Percentiles rank a stretch among this genome's conserved stretches.
phyloP scores from a whole-genome alignment of 2,113 vertebrate genomes.

The Amazona vittata region DNA sequence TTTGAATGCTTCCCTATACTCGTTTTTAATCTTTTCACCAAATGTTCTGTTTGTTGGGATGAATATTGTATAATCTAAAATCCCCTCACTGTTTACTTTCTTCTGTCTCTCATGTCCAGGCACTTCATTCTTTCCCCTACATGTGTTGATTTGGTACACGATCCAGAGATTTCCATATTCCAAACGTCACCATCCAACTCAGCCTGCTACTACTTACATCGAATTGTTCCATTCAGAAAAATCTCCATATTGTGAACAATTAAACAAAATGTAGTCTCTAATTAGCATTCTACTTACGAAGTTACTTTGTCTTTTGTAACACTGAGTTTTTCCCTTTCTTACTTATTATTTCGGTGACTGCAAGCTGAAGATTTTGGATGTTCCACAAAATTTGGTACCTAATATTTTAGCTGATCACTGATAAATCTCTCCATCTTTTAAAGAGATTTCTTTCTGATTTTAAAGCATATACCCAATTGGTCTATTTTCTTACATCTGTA shows the following conservation, averaged over 20 bases:
- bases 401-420: not conserved
- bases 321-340: not conserved
- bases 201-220: not conserved
- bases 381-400: not conserved
- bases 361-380: not conserved
- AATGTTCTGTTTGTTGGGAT: not conserved
- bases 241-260: not conserved
- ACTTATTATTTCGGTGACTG: not conserved
- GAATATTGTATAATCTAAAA: not conserved
- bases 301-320: not conserved
- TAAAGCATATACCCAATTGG: not conserved
- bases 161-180: not conserved
- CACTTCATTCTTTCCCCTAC: not conserved
- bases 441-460: not conserved
- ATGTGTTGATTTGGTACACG: not conserved
- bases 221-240: not conserved
- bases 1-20: not conserved
- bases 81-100: not conserved
- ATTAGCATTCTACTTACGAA: not conserved
- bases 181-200: not conserved
- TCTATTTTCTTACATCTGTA: not conserved
- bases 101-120: not conserved
- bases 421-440: not conserved
- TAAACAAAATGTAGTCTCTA: not conserved
- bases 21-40: not conserved